Percentiles rank a stretch among this genome's conserved stretches.
phyloP scores from a whole-genome alignment of 2,888 invertebrate species.

The Orgyia antiqua region DNA sequence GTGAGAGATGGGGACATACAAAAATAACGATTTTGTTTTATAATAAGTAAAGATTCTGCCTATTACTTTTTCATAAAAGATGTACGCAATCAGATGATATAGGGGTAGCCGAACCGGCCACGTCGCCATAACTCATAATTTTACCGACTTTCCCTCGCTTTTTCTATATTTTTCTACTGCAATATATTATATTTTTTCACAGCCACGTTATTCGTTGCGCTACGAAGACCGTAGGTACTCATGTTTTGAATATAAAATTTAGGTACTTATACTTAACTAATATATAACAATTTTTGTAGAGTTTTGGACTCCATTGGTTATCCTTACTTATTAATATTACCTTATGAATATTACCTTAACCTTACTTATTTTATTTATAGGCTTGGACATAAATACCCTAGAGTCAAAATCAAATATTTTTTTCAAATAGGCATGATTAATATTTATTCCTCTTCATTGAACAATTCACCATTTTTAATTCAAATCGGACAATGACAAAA shows the following conservation, averaged over 20 bases:
- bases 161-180: conserved; percentile 26
- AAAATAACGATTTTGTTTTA: no score
- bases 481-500: conserved; percentile 22
- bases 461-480: conserved; percentile 25
- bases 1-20: no score
- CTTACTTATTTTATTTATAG: no score
- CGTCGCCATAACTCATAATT: conserved; percentile 63
- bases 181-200: conserved; percentile 57
- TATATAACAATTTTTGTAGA: conserved; percentile 19
- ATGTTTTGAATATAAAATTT: conserved; percentile 38
- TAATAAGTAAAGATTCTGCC: no score
- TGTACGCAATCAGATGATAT: no score
- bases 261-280: conserved; percentile 19
- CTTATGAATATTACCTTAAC: conserved; percentile 4
- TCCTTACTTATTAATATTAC: conserved; percentile 8
- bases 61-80: no score
- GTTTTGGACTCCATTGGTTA: conserved; percentile 20
- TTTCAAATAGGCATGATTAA: neutral
- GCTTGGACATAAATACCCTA: no score
- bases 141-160: conserved; percentile 49
- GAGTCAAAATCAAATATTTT: no score
- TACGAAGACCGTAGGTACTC: conserved; percentile 24
- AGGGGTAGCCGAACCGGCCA: conserved; percentile 41
- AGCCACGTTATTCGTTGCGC: conserved; percentile 24
- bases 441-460: conserved; percentile 9